phyloP scores from a whole-genome alignment of 92 coral and sea anemone species.

The Nematostella vectensis region DNA sequence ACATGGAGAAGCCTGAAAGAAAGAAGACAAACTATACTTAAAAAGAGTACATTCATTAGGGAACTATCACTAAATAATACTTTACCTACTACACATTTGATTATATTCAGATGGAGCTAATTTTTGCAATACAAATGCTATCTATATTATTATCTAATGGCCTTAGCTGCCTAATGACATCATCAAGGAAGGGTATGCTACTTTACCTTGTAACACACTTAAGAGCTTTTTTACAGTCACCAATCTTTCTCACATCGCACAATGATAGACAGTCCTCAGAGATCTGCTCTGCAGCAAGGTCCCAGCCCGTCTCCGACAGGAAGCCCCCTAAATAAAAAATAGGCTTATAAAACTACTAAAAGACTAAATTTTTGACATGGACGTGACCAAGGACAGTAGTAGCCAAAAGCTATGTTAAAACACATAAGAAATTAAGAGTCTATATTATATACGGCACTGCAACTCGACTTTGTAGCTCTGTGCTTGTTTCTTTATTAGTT shows the following conservation, averaged over 20 bases:
- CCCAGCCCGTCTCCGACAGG: conserved; percentile 90
- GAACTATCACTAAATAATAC: background rate
- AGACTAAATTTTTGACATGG: too few species aligned
- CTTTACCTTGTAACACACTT: conserved; percentile 80
- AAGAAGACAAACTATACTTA: background rate
- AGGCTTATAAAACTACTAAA: background rate
- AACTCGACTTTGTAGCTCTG: too few species aligned
- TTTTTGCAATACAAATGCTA: background rate
- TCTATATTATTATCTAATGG: too few species aligned
- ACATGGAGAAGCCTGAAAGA: conserved; percentile 63
- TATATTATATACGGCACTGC: too few species aligned
- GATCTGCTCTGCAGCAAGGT: conserved; percentile 70
- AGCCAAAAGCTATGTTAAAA: too few species aligned
- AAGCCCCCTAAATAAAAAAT: conserved; percentile 63
- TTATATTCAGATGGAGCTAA: background rate
- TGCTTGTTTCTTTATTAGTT: too few species aligned
- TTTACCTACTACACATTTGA: background rate
- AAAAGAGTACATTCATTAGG: too few species aligned
- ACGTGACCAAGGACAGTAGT: too few species aligned
- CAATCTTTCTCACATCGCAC: conserved; percentile 54
- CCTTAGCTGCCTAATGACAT: too few species aligned
- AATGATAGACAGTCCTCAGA: conserved; percentile 49
- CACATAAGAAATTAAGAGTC: background rate
- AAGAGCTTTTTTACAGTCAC: conserved; percentile 63
- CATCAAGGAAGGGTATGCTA: too few species aligned